These are phyloP conservation scores for Mycetomoellerius zeteki DNA, from an alignment of 1,140 invertebrate species.

Conservation along the genomic window DNA sequence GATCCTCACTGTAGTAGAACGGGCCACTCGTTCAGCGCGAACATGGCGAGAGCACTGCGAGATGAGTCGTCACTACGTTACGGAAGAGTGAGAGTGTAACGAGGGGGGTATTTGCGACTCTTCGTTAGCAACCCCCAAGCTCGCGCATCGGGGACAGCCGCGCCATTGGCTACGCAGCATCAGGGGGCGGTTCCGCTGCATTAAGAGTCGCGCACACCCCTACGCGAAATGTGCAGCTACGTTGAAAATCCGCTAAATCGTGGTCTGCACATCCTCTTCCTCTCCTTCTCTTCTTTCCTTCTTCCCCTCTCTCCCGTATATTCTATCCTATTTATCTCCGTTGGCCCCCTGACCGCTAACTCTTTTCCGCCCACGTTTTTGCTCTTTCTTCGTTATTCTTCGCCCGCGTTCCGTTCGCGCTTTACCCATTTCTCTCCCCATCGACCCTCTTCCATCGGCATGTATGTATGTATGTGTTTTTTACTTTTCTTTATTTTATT, in stretches of 20 bases:
- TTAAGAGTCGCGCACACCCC: constrained; percentile 76
- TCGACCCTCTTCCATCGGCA: constrained; percentile 4
- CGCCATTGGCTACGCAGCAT: constrained; percentile 69
- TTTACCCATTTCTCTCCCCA: constrained; percentile 33
- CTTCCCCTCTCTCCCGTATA: not conserved
- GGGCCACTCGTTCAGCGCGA: constrained; percentile 38
- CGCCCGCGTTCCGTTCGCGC: constrained; percentile 47
- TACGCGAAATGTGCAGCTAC: constrained; percentile 66
- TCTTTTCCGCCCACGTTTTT: not conserved
- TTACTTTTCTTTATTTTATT: constrained; percentile 56
- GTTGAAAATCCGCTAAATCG: constrained; percentile 75
- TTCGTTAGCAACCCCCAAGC: constrained; percentile 32
- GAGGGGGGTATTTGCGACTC: constrained; percentile 36
- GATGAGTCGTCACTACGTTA: constrained; percentile 55
- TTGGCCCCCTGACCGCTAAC: not conserved
- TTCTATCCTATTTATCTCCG: constrained; percentile 15
- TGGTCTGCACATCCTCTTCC: constrained; percentile 42
- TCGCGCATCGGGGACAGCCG: constrained; percentile 57
- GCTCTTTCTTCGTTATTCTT: constrained; percentile 53
- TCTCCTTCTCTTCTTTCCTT: not conserved
- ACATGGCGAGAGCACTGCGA: constrained; percentile 65
- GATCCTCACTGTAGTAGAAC: constrained; percentile 34
- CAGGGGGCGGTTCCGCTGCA: constrained; percentile 68
- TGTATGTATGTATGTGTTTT: not conserved
- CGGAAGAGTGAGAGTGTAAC: constrained; percentile 36